Conservation (phyloP, 2,113 vertebrate species). For the Pipra filicauda region DNA sequence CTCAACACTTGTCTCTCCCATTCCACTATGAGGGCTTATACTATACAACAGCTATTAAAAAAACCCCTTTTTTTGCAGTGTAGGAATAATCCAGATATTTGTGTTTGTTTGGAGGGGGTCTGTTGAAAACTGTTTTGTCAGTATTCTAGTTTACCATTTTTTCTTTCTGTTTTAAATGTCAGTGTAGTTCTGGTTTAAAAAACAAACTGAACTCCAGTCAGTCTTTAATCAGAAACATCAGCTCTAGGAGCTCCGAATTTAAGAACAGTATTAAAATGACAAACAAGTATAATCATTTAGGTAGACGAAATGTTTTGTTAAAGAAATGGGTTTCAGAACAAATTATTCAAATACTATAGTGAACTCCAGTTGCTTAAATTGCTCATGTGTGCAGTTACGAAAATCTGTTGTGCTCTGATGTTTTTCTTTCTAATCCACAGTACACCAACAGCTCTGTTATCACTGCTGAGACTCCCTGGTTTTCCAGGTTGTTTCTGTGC, state of each 20-base stretch:
- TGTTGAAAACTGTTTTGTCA: neutral
- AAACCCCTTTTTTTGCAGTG: neutral
- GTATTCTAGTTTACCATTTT: neutral
- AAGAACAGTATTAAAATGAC: constrained; percentile 50
- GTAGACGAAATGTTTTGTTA: constrained; percentile 48
- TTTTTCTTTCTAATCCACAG: constrained; percentile 2
- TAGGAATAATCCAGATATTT: neutral
- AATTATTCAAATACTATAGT: neutral
- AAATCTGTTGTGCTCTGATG: constrained; percentile 17
- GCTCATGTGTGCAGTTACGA: neutral
- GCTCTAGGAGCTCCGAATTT: constrained; percentile 31
- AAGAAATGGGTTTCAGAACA: constrained; percentile 37
- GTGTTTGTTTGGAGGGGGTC: neutral
- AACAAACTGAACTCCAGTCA: constrained; percentile 2
- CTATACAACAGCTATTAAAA: neutral
- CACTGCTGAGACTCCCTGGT: neutral
- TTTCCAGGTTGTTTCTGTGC: constrained; percentile 33
- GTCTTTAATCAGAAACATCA: constrained; percentile 15
- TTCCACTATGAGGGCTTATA: neutral
- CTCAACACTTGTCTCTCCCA: neutral
- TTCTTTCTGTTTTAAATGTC: neutral
- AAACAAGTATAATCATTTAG: constrained; percentile 33
- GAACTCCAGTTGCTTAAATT: neutral
- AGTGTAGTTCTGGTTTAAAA: neutral
- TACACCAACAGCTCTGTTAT: neutral